phyloP scores from a whole-genome alignment of 2,113 vertebrate genomes.

The Aspidoscelis tigris region DNA sequence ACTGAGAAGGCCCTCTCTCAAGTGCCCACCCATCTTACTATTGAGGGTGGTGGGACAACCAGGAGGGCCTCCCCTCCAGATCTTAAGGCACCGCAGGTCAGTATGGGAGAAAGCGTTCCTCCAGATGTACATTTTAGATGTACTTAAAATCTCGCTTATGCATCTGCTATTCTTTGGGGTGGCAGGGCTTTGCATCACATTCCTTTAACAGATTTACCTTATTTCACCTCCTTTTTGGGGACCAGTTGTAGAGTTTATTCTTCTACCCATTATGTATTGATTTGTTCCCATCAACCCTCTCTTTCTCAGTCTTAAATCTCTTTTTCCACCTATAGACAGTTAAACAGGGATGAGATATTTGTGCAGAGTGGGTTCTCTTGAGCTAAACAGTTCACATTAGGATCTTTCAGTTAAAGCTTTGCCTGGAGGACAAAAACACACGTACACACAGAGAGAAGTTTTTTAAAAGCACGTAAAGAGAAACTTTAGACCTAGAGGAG shows the following conservation, averaged over 20 bases:
- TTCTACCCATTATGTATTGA: constrained; percentile 27
- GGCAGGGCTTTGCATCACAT: constrained; percentile 8
- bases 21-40: no score
- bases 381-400: neutral
- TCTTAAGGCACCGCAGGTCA: no score
- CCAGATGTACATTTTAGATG: neutral
- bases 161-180: neutral
- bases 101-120: no score
- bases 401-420: constrained; percentile 26
- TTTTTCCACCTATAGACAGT: neutral
- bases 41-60: no score
- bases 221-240: neutral
- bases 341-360: neutral
- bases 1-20: no score
- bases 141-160: constrained; percentile 22
- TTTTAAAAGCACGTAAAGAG: neutral
- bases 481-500: neutral
- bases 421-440: constrained; percentile 21
- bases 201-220: constrained; percentile 11
- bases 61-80: no score
- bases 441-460: neutral
- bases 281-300: constrained; percentile 15
- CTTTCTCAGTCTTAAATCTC: neutral
- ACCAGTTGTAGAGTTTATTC: constrained; percentile 31
- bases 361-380: constrained; percentile 1